Conservation (phyloP, 2,888 invertebrate species). For the Bruchidius siliquastri region DNA sequence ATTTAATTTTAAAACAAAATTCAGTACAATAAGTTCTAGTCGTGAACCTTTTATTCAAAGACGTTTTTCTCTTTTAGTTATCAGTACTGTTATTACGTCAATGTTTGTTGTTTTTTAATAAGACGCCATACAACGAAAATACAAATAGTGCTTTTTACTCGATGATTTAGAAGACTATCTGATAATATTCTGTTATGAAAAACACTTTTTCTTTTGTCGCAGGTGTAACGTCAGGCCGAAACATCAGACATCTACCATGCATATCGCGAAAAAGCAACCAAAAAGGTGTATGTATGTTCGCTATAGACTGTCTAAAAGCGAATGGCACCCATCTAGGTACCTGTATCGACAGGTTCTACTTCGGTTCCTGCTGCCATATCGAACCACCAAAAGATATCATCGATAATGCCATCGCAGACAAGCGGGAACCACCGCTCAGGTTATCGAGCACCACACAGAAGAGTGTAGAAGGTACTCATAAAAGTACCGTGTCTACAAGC, state of each 20-base stretch:
- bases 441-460: constrained; percentile 25
- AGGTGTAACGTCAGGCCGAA: constrained; percentile 72
- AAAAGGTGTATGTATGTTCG: constrained; percentile 89
- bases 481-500: background rate
- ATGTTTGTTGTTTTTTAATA: no score
- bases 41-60: no score
- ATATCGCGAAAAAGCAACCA: constrained; percentile 70
- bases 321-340: constrained; percentile 89
- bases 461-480: background rate
- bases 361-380: constrained; percentile 86
- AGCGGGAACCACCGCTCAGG: constrained; percentile 23
- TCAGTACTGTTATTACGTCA: no score
- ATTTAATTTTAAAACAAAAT: no score
- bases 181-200: no score
- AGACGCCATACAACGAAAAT: no score
- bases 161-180: no score
- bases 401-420: constrained; percentile 59
- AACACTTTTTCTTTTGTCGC: constrained; percentile 47
- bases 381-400: constrained; percentile 57
- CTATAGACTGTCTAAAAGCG: constrained; percentile 84
- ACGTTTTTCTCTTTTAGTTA: no score
- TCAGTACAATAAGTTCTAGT: no score
- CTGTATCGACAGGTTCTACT: constrained; percentile 90
- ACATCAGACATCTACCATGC: constrained; percentile 85
- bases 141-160: no score